phyloP scores from a whole-genome alignment of 2,888 invertebrate genomes.

The Plebejus anna region DNA sequence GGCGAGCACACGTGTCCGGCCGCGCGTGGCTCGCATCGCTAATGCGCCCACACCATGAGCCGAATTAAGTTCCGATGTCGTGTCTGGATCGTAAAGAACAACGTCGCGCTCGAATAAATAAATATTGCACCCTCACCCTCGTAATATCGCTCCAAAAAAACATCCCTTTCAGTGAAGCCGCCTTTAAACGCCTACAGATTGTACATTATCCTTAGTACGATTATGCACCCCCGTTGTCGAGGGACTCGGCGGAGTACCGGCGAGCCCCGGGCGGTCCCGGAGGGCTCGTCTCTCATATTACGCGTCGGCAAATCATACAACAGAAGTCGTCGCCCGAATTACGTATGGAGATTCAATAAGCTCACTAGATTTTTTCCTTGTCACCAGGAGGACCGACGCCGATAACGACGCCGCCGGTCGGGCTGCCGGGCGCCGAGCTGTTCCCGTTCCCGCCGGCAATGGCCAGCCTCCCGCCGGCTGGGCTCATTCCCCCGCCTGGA shows the following conservation, averaged over 20 bases:
- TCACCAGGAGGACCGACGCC: constrained; percentile 68
- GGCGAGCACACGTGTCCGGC: constrained; percentile 61
- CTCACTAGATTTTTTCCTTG: constrained; percentile 46
- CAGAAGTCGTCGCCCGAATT: constrained; percentile 47
- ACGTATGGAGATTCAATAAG: constrained; percentile 39
- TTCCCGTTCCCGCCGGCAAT: constrained; percentile 71
- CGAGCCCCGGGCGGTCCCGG: constrained; percentile 61
- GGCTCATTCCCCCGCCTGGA: constrained; percentile 79
- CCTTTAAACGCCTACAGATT: constrained; percentile 81
- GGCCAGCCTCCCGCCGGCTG: constrained; percentile 65
- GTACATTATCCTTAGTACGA: constrained; percentile 80
- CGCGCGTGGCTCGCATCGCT: constrained; percentile 66
- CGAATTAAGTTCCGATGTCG: constrained; percentile 64
- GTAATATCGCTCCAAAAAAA: constrained; percentile 75
- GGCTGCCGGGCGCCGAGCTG: constrained; percentile 65
- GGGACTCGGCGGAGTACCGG: constrained; percentile 75
- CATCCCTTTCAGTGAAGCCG: constrained; percentile 78
- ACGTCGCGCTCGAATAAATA: constrained; percentile 73
- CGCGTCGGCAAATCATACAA: constrained; percentile 63
- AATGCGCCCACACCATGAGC: constrained; percentile 54
- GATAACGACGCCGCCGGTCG: constrained; percentile 59
- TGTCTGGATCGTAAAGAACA: constrained; percentile 68
- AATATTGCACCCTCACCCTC: constrained; percentile 80
- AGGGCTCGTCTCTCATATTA: constrained; percentile 75
- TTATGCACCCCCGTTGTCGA: constrained; percentile 79